These are phyloP conservation scores for Pantherophis guttatus DNA, from an alignment of 2,113 vertebrate species.

Conservation along the genomic window DNA sequence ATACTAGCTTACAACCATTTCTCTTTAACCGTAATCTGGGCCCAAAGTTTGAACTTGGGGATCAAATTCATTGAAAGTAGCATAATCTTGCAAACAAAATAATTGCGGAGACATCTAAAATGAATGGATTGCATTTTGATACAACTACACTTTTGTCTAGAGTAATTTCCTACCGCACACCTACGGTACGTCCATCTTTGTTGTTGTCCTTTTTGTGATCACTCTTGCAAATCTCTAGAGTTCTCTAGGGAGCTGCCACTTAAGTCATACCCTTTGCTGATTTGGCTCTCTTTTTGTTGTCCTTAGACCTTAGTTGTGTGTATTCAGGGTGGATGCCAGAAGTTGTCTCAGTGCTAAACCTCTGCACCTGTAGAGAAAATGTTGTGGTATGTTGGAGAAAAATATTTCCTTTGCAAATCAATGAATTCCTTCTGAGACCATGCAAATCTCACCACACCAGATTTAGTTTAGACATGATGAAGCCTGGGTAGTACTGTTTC, in stretches of 20 bases:
- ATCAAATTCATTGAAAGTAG: not conserved
- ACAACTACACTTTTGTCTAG: not conserved
- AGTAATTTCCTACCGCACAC: not conserved
- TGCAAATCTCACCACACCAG: rapidly evolving
- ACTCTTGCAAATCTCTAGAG: not conserved
- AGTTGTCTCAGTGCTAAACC: not conserved
- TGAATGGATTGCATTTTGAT: too few relatives aligned
- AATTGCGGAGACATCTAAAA: not conserved
- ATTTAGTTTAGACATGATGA: not conserved
- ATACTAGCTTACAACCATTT: not conserved
- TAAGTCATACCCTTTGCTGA: not conserved
- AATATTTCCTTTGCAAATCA: constrained; percentile 24
- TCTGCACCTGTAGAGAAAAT: constrained; percentile 36
- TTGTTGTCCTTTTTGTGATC: not conserved
- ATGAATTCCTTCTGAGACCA: not conserved
- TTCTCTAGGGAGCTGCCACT: not conserved
- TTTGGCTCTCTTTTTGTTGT: not conserved
- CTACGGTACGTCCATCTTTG: not conserved
- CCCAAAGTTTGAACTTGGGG: not conserved
- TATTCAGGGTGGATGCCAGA: not conserved
- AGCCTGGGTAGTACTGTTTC: not conserved
- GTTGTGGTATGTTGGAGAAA: not conserved
- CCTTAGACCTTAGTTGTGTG: not conserved
- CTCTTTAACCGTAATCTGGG: not conserved
- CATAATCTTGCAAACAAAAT: not conserved